Base-by-base conservation (phyloP, 2,797 vertebrate species). In the Helostoma temminkii region DNA sequence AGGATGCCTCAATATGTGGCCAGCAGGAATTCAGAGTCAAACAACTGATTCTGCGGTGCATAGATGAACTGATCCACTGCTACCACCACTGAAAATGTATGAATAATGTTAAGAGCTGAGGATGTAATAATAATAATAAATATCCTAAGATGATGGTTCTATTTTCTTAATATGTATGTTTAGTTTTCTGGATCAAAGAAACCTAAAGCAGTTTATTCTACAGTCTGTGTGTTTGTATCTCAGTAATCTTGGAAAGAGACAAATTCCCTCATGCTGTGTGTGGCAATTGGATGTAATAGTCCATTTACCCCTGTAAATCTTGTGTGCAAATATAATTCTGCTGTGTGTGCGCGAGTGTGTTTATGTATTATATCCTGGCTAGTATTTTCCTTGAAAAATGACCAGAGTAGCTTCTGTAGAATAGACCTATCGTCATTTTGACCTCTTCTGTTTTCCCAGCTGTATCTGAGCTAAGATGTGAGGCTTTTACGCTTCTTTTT, bases 391-490 rank as follows among this genome's bases (percentile, higher is more conserved):
- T 74, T 82, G 76, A 87, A 83, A 84, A 75, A 7, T 15, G 10
- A 81, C 70, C 60, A 53, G 61, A 68, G 60, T 69, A 68, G 85
- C 86, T 87, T 74, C 85, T 81, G 84, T 83, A 76, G 68, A 81
- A 64, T 36, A 50, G 46, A 54, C 80, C 71, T 41, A 48, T 76
- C 62, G 60, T 87, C 82, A 71, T 72, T 42, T 30, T 82, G 84
- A 88, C 86, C 80, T 82, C 73, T 52, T 82, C 52, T 93, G 89
- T 93, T 93, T 92, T 89, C 75, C 88, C 93, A 91, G 93, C 92
- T 93, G 91, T 84, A 76, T 71, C 71, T 66, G 71, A 81, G 74
- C 76, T 76, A 72, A 90, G 86, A 89, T 86, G 79, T 87, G 82
- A 89, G 64, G 64, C 59, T 76, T 77, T 74, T 57, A 36, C 54